Percentiles rank a stretch among this genome's conserved stretches.
Conservation (phyloP, 2,797 vertebrate genomes). For the Anabas testudineus region DNA sequence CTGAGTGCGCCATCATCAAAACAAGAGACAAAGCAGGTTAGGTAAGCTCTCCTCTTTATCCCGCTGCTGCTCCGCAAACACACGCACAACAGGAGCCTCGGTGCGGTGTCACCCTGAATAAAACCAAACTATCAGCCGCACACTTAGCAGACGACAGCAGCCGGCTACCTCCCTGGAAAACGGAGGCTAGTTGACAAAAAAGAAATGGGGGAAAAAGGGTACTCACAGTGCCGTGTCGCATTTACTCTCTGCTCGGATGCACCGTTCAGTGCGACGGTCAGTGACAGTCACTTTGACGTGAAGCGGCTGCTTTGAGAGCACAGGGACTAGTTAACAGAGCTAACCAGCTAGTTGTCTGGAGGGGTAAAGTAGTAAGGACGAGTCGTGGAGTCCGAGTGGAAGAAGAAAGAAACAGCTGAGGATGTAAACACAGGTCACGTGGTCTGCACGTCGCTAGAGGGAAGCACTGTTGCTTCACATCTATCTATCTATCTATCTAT, state of each 20-base stretch:
- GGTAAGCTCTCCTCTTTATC: slow-evolving; percentile 61
- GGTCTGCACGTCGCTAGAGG: slow-evolving; percentile 69
- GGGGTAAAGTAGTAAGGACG: slow-evolving; percentile 17
- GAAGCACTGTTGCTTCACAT: slow-evolving; percentile 59
- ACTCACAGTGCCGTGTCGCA: slow-evolving; percentile 76
- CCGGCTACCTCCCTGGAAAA: not conserved
- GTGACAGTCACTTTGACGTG: slow-evolving; percentile 24
- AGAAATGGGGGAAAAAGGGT: slow-evolving; percentile 1
- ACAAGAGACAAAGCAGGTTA: slow-evolving; percentile 77
- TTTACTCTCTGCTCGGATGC: slow-evolving; percentile 59
- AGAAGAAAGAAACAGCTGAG: slow-evolving; percentile 88
- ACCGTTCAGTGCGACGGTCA: slow-evolving; percentile 51
- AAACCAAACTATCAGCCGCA: not conserved
- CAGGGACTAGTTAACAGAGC: not conserved
- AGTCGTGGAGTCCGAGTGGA: slow-evolving; percentile 56
- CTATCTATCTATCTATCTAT: slow-evolving; percentile 8
- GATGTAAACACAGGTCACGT: slow-evolving; percentile 96
- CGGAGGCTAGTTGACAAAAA: not conserved
- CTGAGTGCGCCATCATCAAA: slow-evolving; percentile 81
- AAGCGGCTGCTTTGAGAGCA: not conserved
- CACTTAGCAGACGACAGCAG: not conserved
- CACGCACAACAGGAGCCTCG: not conserved
- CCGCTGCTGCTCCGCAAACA: not conserved
- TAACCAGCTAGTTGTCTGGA: not conserved
- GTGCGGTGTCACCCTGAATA: not conserved